Evolutionary conservation across 2,797 vertebrate genomes (phyloP), one percentile per base, ranked within the genome.

Genomic region (Xenops minutus): DNA sequence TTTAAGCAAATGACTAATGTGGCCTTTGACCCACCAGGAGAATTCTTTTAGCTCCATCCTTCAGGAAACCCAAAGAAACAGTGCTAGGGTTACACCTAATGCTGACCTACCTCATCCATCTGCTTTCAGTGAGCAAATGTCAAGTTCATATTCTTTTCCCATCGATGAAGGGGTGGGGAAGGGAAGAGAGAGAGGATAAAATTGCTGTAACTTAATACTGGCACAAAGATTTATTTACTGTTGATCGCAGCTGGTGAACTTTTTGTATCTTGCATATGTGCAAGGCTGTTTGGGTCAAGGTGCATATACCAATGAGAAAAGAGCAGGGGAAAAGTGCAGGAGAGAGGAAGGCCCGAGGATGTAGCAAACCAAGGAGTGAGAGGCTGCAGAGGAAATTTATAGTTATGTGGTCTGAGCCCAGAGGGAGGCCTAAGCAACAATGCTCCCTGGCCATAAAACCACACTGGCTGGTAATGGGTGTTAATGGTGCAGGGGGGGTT

Each of bases 381-480:
- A 97, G 92, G 97, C 97, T 98, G 96, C 88, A 88, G 92, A 97
- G 96, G 97, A 97, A 98, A 98, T 98, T 97, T 88, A 96, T 96
- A 95, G 96, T 91, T 96, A 75, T 89, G 83, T 69, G 95, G 93
- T 97, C 87, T 78, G 87, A 84, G 96, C 97, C 97, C 97, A 71
- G 94, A 97, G 97, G 97, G 98, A 93, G 88, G 96, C 95, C 96
- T 97, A 96, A 96, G 97, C 97, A 98, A 88, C 98, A 98, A 98
- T 97, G 97, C 98, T 98, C 98, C 97, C 97, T 98, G 98, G 98
- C 98, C 96, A 68, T 98, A 97, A 98, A 98, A 98, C 98, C 67
- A 85, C 73, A 95, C 98, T 96, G 84, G 97, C 93, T 97, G 80
- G 97, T 98, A 98, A 98, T 98, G 97, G 97, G 97, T 97, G 97